Base-by-base conservation (phyloP, 1,140 invertebrate species). In the Pemphigus obesinymphae region DNA sequence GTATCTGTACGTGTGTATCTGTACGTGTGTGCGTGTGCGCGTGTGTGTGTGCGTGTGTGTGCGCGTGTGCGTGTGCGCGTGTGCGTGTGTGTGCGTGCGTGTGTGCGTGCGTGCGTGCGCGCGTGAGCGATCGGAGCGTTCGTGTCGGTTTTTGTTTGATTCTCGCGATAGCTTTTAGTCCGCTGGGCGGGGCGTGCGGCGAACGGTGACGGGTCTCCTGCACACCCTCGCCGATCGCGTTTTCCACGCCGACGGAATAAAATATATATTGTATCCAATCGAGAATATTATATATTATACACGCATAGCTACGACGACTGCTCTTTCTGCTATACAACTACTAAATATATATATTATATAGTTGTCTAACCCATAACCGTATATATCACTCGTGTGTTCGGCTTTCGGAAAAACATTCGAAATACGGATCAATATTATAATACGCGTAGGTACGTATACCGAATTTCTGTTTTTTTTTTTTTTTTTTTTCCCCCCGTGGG, bases 141-240 rank as follows among this genome's bases (percentile, higher is more conserved):
- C 20, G 66, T n/a, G 34, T 40, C 34, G 66, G 66, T 68, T n/a
- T n/a, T 68, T 68, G n/a, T 68, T 68, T 68, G 66, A 68, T 68
- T 68, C n/a, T n/a, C n/a, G 37, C n/a, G 66, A 68, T 68, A 68
- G 66, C 66, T 68, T 68, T 43, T 68, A 40, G 66, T 68, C 11
- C 0, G 1, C 13, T 4, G 66, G 66, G 66, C 66, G 66, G 66
- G 34, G 34, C 66, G n/a, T 40, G 66, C 34, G 29, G 61, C 20
- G 61, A 29, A 8, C n/a, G n/a, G n/a, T n/a, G n/a, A n/a, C 50
- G 20, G n/a, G 31, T 66, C 34, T 20, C 11, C 37, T 43, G 26
- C 15, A 40, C 31, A 40, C 63, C 34, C 1, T n/a, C 31, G 4
- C 63, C 34, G 37, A 6, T 68, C n/a, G 11, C 4, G 34, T 37